A percentile compares a stretch with the other conserved stretches of the same genome.
Conservation (phyloP, 2,888 invertebrate genomes). For the Heliconius cydno region DNA sequence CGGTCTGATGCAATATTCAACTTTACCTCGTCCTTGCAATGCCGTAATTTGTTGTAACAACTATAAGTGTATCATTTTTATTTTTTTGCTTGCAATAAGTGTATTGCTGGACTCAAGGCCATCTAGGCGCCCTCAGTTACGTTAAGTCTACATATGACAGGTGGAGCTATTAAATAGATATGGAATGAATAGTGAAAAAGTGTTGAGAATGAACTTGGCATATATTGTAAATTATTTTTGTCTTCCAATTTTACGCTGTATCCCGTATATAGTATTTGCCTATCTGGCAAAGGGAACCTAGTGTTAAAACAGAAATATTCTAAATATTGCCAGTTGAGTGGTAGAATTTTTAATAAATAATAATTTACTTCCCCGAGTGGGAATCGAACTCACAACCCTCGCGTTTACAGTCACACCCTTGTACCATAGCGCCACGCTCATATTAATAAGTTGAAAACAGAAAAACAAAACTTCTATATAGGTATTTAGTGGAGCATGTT, state of each 20-base stretch:
- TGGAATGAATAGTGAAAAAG: slow-evolving; percentile 48
- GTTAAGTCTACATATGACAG: slow-evolving; percentile 60
- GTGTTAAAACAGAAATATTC: too few species aligned
- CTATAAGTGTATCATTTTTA: slow-evolving; percentile 77
- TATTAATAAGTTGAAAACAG: slow-evolving; percentile 53
- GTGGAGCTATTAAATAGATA: slow-evolving; percentile 62
- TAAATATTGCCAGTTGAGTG: too few species aligned
- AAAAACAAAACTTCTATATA: slow-evolving; percentile 54
- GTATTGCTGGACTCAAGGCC: slow-evolving; percentile 71
- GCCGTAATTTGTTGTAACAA: slow-evolving; percentile 83
- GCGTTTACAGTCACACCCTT: too few species aligned
- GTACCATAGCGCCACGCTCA: too few species aligned
- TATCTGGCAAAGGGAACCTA: too few species aligned
- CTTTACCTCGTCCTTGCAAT: slow-evolving; percentile 84
- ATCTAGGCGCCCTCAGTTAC: slow-evolving; percentile 72
- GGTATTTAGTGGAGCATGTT: slow-evolving; percentile 63
- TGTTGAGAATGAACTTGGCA: slow-evolving; percentile 42
- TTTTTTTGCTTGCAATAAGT: slow-evolving; percentile 69
- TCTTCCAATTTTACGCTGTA: too few species aligned
- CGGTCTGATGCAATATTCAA: slow-evolving; percentile 82
- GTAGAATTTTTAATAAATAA: too few species aligned
- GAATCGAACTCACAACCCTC: too few species aligned
- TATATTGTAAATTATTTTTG: background rate
- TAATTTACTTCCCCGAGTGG: too few species aligned
- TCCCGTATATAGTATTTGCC: too few species aligned